Percentiles rank a stretch among this genome's conserved stretches.
phyloP scores from a whole-genome alignment of 2,888 invertebrate species.

The Lacanobia wlatinum region DNA sequence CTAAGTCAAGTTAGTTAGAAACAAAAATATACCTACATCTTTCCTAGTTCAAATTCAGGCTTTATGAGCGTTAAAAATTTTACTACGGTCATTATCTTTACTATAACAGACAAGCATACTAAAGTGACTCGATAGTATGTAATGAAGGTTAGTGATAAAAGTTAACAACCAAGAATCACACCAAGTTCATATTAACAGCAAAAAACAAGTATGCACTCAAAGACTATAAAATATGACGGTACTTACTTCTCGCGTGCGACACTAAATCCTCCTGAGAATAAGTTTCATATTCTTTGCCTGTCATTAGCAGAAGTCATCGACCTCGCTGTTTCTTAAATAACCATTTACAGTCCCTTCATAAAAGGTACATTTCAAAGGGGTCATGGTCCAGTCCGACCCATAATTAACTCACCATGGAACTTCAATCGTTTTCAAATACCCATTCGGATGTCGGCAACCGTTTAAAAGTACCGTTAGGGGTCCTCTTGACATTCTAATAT shows the following conservation, averaged over 20 bases:
- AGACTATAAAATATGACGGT: slow-evolving; percentile 41
- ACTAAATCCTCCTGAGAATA: slow-evolving; percentile 58
- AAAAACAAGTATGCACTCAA: slow-evolving; percentile 21
- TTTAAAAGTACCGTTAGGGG: slow-evolving; percentile 62
- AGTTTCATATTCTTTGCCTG: slow-evolving; percentile 66
- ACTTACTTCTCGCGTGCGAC: slow-evolving; percentile 54
- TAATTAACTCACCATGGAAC: slow-evolving; percentile 85
- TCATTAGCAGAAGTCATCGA: slow-evolving; percentile 74
- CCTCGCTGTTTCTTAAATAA: slow-evolving; percentile 75
- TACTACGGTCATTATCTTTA: slow-evolving; percentile 1
- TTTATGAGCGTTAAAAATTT: not conserved
- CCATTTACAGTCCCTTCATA: slow-evolving; percentile 74
- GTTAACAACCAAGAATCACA: slow-evolving; percentile 6
- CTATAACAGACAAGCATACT: not conserved
- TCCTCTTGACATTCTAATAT: slow-evolving; percentile 56
- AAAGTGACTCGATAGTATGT: not conserved
- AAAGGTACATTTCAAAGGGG: slow-evolving; percentile 78
- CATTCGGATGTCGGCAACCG: slow-evolving; percentile 64
- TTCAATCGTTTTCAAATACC: slow-evolving; percentile 79
- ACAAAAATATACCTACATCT: not conserved
- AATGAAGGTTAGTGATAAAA: slow-evolving; percentile 12
- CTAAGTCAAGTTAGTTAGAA: not conserved
- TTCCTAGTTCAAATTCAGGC: slow-evolving; percentile 7
- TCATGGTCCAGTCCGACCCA: slow-evolving; percentile 81
- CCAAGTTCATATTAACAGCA: slow-evolving; percentile 14